A percentile compares a stretch with the other conserved stretches of the same genome.
Evolutionary conservation across 1,140 invertebrate species (phyloP).

Genomic region (Zophobas atratus): DNA sequence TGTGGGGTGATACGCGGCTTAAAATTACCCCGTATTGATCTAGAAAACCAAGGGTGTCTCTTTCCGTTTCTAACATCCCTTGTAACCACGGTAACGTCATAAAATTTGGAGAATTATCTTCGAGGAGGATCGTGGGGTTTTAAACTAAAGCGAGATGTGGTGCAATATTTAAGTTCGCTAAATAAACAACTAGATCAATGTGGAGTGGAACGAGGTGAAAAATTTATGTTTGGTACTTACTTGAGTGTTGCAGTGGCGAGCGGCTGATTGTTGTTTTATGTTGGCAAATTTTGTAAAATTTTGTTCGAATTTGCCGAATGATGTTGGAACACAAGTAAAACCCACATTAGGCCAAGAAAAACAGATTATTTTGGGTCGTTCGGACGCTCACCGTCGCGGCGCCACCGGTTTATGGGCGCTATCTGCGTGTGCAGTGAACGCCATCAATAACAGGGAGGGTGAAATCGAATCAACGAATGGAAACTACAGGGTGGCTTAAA

Average conservation of each 20-base stretch:
- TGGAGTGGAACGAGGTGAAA: background rate
- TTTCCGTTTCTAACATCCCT: conserved; percentile 26
- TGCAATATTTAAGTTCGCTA: background rate
- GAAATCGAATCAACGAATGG: background rate
- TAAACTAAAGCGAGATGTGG: background rate
- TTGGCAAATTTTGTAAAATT: conserved; percentile 10
- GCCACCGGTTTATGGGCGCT: conserved; percentile 39
- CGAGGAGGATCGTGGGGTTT: background rate
- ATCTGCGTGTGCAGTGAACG: conserved; percentile 28
- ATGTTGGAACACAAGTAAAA: conserved; percentile 22
- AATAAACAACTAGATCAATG: conserved; percentile 5
- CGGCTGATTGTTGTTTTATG: conserved; percentile 19
- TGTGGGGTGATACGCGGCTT: conserved; percentile 6
- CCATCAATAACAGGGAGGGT: conserved; percentile 9
- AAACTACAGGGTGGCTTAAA: background rate
- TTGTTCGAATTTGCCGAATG: conserved; percentile 6
- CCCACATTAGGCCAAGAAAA: conserved; percentile 44
- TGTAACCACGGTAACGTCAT: conserved; percentile 33
- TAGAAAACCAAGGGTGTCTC: conserved; percentile 31
- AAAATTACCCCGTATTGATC: conserved; percentile 47
- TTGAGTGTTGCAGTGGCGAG: conserved; percentile 2
- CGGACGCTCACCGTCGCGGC: conserved; percentile 40
- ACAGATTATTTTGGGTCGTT: conserved; percentile 16
- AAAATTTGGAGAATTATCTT: conserved; percentile 8
- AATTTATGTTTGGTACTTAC: conserved; percentile 7